These are phyloP conservation scores for Ochropacha duplaris DNA, from an alignment of 2,888 invertebrate genomes.

Conservation along the genomic window DNA sequence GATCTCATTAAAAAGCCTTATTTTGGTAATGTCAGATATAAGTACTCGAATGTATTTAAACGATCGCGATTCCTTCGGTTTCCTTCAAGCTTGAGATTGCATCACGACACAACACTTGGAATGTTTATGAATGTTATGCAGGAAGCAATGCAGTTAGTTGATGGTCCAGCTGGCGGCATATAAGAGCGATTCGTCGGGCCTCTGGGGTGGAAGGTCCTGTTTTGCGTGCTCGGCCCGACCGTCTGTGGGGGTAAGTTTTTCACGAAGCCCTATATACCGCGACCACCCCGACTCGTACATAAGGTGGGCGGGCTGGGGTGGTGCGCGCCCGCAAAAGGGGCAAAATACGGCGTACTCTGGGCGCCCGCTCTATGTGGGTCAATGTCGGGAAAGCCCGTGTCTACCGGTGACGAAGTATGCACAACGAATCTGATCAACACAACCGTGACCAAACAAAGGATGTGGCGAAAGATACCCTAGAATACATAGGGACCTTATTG, in stretches of 20 bases:
- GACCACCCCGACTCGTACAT: slow-evolving; percentile 82
- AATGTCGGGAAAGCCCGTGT: slow-evolving; percentile 84
- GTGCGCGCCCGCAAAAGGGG: slow-evolving; percentile 83
- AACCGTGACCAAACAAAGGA: slow-evolving; percentile 74
- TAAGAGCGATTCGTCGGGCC: slow-evolving; percentile 68
- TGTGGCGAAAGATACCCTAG: slow-evolving; percentile 47
- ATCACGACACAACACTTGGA: slow-evolving; percentile 24
- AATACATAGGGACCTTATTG: slow-evolving; percentile 44
- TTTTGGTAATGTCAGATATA: too few species aligned
- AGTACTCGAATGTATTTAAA: too few species aligned
- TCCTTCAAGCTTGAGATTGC: slow-evolving; percentile 16
- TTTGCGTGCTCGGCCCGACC: slow-evolving; percentile 78
- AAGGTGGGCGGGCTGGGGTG: slow-evolving; percentile 80
- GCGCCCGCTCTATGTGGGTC: slow-evolving; percentile 83
- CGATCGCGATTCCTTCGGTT: neutral
- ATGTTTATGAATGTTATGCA: slow-evolving; percentile 21
- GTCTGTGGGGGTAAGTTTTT: slow-evolving; percentile 81
- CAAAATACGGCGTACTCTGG: slow-evolving; percentile 83
- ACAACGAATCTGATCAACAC: slow-evolving; percentile 83
- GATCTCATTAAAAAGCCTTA: too few species aligned
- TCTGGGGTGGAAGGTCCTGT: slow-evolving; percentile 79
- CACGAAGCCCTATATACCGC: slow-evolving; percentile 83
- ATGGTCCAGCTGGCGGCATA: slow-evolving; percentile 53
- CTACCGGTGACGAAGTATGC: slow-evolving; percentile 83
- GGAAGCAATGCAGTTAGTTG: slow-evolving; percentile 29